A percentile compares a stretch with the other conserved stretches of the same genome.
Evolutionary conservation across 2,113 vertebrate species (phyloP).

Genomic region (Litocranius walleri): DNA sequence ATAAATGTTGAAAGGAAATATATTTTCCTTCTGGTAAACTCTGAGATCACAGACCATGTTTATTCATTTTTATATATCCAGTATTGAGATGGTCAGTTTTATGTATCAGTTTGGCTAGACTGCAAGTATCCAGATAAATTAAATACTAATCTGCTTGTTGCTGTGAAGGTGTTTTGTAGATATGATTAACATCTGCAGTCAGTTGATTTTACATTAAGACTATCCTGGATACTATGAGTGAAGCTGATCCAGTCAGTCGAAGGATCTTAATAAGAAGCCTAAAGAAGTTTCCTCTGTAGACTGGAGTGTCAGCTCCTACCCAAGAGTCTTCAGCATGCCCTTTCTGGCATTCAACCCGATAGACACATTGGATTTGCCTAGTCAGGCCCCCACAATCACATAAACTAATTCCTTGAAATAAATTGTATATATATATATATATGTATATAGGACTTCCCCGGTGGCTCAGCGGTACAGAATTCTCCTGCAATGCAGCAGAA

Average conservation of each 20-base stretch:
- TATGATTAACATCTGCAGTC: background rate
- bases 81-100: background rate
- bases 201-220: background rate
- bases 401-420: background rate
- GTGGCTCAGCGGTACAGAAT: background rate
- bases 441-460: background rate
- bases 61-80: background rate
- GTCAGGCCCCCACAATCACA: background rate
- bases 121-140: background rate
- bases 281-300: background rate
- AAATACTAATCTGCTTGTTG: background rate
- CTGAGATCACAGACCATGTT: background rate
- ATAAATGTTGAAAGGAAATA: background rate
- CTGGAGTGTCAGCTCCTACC: background rate
- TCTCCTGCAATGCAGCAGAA: background rate
- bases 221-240: background rate
- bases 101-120: background rate
- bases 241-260: background rate
- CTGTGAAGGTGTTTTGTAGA: background rate
- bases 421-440: background rate
- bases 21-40: background rate
- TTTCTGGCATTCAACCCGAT: too few relatives aligned
- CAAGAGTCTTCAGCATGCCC: background rate
- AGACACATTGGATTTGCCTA: background rate
- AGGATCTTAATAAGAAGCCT: background rate